Evolutionary conservation across 2,113 vertebrate species (phyloP).

Genomic region (Eolophus roseicapilla): DNA sequence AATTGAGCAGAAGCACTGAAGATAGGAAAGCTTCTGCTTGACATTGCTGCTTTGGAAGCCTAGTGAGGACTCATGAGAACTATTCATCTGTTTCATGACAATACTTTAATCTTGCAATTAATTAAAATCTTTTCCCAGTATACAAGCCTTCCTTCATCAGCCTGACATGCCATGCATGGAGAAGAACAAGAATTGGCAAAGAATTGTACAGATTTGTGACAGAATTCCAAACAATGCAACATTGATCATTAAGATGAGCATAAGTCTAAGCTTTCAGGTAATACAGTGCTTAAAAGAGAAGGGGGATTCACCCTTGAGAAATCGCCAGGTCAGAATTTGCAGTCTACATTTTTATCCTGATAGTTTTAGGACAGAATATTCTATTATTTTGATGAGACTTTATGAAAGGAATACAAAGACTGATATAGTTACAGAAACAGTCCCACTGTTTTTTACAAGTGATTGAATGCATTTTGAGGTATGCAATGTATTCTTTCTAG

Average conservation of each 20-base stretch:
- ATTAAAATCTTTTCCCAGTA: constrained; percentile 68
- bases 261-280: constrained; percentile 6
- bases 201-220: constrained; percentile 31
- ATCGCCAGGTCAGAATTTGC: not conserved
- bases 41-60: constrained; percentile 49
- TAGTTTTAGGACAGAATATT: not conserved
- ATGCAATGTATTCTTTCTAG: not conserved
- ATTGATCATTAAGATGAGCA: constrained; percentile 19
- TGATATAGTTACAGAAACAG: not conserved
- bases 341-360: not conserved
- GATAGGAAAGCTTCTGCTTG: constrained; percentile 12
- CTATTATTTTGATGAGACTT: not conserved
- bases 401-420: not conserved
- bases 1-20: constrained; percentile 17
- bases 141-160: constrained; percentile 50
- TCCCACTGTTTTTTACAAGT: not conserved
- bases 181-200: constrained; percentile 42
- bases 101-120: constrained; percentile 71
- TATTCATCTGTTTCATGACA: constrained; percentile 70
- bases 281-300: constrained; percentile 15
- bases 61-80: constrained; percentile 52
- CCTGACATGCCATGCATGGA: constrained; percentile 25
- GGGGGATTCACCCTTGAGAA: not conserved
- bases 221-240: constrained; percentile 2
- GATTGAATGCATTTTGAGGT: not conserved